Percentiles rank a stretch among this genome's conserved stretches.
These are phyloP conservation scores for Oscheius onirici DNA, from an alignment of 2,888 invertebrate genomes.

Conservation along the genomic window DNA sequence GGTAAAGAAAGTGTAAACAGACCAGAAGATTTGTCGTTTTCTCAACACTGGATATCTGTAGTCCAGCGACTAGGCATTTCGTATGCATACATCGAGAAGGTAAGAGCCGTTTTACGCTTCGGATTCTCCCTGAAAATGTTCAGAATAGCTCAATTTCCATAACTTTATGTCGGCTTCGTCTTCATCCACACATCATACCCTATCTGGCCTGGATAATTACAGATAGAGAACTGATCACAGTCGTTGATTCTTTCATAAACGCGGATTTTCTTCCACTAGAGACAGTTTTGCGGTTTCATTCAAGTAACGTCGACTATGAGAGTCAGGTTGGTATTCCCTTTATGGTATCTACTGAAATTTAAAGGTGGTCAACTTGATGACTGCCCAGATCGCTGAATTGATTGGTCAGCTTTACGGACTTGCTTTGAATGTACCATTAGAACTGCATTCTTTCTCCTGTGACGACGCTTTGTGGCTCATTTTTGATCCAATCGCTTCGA, in stretches of 20 bases:
- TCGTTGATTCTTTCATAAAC: neutral
- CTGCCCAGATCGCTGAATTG: slow-evolving; percentile 15
- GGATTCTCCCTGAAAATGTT: too few relatives aligned
- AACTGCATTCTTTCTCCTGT: slow-evolving; percentile 7
- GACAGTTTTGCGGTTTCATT: slow-evolving; percentile 18
- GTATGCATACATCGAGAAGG: neutral
- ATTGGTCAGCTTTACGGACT: slow-evolving; percentile 12
- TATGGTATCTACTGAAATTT: neutral
- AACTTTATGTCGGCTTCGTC: slow-evolving; percentile 10
- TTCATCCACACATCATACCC: slow-evolving; percentile 28
- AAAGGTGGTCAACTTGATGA: slow-evolving; percentile 8
- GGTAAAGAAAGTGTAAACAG: neutral
- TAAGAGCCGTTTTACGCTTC: too few relatives aligned
- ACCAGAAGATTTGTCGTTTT: neutral
- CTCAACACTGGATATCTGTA: slow-evolving; percentile 4
- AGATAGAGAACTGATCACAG: neutral
- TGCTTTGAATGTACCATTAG: neutral
- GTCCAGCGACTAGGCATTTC: slow-evolving; percentile 1
- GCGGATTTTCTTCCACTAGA: slow-evolving; percentile 23
- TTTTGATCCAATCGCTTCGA: slow-evolving; percentile 23
- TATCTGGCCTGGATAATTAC: slow-evolving; percentile 19
- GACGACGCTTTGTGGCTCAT: slow-evolving; percentile 27
- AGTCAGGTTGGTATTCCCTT: slow-evolving; percentile 8
- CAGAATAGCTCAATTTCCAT: neutral
- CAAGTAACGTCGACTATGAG: slow-evolving; percentile 29